Evolutionary conservation across 2,888 invertebrate species (phyloP), one percentile per base, ranked within the genome.

Genomic region (Eurytoma adleriae): DNA sequence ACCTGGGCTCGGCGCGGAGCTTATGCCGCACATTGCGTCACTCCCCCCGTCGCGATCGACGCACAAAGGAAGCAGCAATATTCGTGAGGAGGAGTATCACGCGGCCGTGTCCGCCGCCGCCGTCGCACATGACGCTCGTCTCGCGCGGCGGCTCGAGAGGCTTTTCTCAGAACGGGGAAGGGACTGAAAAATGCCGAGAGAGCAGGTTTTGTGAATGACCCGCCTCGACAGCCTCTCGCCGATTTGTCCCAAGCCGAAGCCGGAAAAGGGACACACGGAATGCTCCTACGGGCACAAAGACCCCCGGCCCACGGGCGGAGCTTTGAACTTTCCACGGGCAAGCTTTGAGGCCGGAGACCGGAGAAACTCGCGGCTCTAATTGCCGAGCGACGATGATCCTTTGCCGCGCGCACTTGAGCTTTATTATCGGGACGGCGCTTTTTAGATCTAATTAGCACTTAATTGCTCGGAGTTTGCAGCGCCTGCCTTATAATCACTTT

Each of bases 181-280:
- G 24, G 50, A 18, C 18, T 24, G 78, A 78, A 72, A 78, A 67
- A 71, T 59, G 70, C 62, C 16, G 14, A 50, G 62, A 64, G 78
- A 78, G 78, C 76, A 70, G 61, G 74, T 79, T 74, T 69, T 30
- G 57, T 69, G 74, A 79, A 79, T 69, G 69, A 69, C 54, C 67
- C 40, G 67, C 2, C 24, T 18, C n/a, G 40, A 18, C 4, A n/a
- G 20, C 27, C 16, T n/a, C 16, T 68, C 48, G 30, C 16, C 5
- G n/a, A 7, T 52, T 30, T 30, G 27, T 40, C n/a, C 16, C 54
- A n/a, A 3, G n/a, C 54, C 54, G 54, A 54, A 70, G 48, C 59
- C 62, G 78, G 68, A 69, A 73, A 73, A 73, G 54, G 40, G 61
- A 61, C 59, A 7, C 16, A 27, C 68, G 48, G 5, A 18, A 40